These are phyloP conservation scores for Paguma larvata DNA, from an alignment of 2,797 vertebrate genomes.

Conservation along the genomic window DNA sequence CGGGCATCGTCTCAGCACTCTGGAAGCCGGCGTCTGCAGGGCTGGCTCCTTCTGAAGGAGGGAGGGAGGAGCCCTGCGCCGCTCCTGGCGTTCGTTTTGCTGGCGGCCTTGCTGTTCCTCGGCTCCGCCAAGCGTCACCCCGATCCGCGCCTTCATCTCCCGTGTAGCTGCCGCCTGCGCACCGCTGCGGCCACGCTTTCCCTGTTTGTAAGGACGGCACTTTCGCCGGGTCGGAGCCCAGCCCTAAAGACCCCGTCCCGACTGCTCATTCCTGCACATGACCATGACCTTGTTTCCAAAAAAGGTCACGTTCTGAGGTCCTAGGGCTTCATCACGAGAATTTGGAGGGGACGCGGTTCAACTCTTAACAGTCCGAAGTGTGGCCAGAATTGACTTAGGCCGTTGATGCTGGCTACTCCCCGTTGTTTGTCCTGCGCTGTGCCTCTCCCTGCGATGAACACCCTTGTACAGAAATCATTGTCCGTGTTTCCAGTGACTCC, in stretches of 20 bases:
- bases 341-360: not conserved
- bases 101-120: not conserved
- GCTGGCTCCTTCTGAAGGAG: not conserved
- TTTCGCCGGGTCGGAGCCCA: not conserved
- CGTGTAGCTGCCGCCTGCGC: accelerated
- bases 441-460: not conserved
- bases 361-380: not conserved
- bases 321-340: not conserved
- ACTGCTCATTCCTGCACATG: not conserved
- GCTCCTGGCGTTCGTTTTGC: not conserved
- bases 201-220: not conserved
- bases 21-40: not conserved
- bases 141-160: not conserved
- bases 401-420: not conserved
- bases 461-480: not conserved
- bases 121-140: not conserved
- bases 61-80: not conserved
- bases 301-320: not conserved
- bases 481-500: not conserved
- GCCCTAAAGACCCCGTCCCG: not conserved
- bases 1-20: not conserved
- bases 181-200: not conserved
- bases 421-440: accelerated
- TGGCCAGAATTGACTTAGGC: not conserved
- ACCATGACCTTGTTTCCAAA: not conserved